Evolutionary conservation across 2,888 invertebrate species (phyloP).

Genomic region (Onthophagus sagittarius): DNA sequence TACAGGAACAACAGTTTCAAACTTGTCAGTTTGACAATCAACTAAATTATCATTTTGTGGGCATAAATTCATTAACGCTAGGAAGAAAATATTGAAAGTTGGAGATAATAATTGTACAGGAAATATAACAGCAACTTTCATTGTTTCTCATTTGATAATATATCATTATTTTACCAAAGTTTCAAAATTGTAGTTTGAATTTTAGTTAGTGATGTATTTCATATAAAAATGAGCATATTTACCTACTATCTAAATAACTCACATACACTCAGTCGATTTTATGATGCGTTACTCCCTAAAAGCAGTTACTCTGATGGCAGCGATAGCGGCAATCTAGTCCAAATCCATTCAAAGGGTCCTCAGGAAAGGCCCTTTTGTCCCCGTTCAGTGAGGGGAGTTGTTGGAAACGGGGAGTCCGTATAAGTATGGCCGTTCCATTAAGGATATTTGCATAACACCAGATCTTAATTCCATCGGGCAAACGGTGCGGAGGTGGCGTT

Average conservation of each 20-base stretch:
- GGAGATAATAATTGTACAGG: too few relatives aligned
- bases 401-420: not conserved
- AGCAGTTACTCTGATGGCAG: not conserved
- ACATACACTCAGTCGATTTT: not conserved
- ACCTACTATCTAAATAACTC: not conserved
- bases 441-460: conserved; percentile 12
- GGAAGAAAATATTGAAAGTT: too few relatives aligned
- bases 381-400: not conserved
- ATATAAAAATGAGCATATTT: too few relatives aligned
- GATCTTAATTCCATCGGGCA: conserved; percentile 10
- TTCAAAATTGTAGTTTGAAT: too few relatives aligned
- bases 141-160: too few relatives aligned
- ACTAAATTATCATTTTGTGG: too few relatives aligned
- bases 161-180: too few relatives aligned
- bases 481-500: conserved; percentile 4
- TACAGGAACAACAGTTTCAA: too few relatives aligned
- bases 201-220: too few relatives aligned
- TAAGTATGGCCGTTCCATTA: conserved; percentile 5
- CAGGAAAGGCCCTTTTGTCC: not conserved
- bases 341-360: not conserved
- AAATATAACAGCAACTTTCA: too few relatives aligned
- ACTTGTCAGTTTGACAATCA: too few relatives aligned
- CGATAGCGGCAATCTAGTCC: not conserved
- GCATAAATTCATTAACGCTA: too few relatives aligned
- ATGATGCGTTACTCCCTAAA: not conserved